These are phyloP conservation scores for Craseonycteris thonglongyai DNA, from an alignment of 2,113 vertebrate genomes.

Conservation along the genomic window DNA sequence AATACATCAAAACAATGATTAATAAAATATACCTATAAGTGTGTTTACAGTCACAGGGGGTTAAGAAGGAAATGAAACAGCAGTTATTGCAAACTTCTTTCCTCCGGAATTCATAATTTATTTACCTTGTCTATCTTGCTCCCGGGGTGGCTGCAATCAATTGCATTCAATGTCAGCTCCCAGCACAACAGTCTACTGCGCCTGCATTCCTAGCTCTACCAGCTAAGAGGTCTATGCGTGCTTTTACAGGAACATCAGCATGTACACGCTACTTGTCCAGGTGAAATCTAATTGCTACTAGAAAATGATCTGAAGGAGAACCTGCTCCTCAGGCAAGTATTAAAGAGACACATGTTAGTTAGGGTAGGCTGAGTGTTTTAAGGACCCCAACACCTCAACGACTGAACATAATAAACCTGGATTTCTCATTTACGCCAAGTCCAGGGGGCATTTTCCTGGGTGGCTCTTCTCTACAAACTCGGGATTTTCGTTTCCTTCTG, in stretches of 20 bases:
- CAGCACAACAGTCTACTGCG: background rate
- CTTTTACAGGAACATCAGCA: background rate
- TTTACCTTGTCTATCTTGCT: constrained; percentile 21
- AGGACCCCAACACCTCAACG: background rate
- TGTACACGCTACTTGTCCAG: background rate
- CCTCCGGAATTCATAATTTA: constrained; percentile 29
- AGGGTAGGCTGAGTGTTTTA: background rate
- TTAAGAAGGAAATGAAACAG: constrained; percentile 64
- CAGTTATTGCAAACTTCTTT: background rate
- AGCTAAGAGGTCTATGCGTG: background rate
- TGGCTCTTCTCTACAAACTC: background rate
- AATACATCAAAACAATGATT: constrained; percentile 71
- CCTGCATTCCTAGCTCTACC: background rate
- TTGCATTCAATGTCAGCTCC: constrained; percentile 32
- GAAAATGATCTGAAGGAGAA: background rate
- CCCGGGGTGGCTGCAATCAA: constrained; percentile 9
- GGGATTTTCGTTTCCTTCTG: background rate
- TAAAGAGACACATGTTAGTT: background rate
- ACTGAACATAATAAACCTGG: background rate
- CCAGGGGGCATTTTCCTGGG: background rate
- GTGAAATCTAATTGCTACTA: constrained; percentile 25
- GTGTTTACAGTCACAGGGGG: constrained; percentile 13
- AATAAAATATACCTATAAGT: constrained; percentile 58
- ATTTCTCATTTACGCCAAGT: background rate
- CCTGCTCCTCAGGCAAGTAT: background rate